Evolutionary conservation across 2,888 invertebrate species (phyloP).

Genomic region (Corythucha ciliata): DNA sequence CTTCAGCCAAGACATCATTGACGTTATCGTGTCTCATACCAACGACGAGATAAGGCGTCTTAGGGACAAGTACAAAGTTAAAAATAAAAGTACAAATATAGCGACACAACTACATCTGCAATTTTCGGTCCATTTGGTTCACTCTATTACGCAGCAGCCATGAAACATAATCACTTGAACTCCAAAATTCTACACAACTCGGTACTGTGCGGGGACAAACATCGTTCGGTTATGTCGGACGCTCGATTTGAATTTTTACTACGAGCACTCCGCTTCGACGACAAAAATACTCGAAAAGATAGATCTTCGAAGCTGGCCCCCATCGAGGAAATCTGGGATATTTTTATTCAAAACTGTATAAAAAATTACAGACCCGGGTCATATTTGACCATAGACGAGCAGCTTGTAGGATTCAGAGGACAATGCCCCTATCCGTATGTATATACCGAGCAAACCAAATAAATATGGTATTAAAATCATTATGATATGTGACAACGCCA

Average conservation of each 20-base stretch:
- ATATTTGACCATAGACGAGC: conserved; percentile 35
- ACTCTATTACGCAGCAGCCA: too few species aligned
- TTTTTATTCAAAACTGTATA: conserved; percentile 31
- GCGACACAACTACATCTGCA: too few species aligned
- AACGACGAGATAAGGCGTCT: too few species aligned
- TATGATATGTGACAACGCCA: neutral
- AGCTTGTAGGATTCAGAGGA: conserved; percentile 34
- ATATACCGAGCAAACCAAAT: conserved; percentile 34
- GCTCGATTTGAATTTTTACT: conserved; percentile 8
- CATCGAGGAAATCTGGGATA: conserved; percentile 31
- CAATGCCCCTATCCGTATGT: conserved; percentile 33
- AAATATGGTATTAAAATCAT: conserved; percentile 34
- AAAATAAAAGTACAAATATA: too few species aligned
- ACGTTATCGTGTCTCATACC: too few species aligned
- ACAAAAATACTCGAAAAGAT: conserved; percentile 2
- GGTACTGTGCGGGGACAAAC: neutral
- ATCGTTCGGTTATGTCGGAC: conserved; percentile 1
- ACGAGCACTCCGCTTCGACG: conserved; percentile 8
- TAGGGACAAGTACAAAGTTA: too few species aligned
- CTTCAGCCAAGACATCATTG: too few species aligned
- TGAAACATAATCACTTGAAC: conserved; percentile 6
- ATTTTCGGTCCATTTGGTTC: too few species aligned
- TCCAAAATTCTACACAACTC: neutral
- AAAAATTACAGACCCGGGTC: conserved; percentile 30
- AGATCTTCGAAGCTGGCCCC: neutral